These are phyloP conservation scores for Trigoniulus corallinus DNA, from an alignment of 1,140 invertebrate genomes.

Conservation along the genomic window DNA sequence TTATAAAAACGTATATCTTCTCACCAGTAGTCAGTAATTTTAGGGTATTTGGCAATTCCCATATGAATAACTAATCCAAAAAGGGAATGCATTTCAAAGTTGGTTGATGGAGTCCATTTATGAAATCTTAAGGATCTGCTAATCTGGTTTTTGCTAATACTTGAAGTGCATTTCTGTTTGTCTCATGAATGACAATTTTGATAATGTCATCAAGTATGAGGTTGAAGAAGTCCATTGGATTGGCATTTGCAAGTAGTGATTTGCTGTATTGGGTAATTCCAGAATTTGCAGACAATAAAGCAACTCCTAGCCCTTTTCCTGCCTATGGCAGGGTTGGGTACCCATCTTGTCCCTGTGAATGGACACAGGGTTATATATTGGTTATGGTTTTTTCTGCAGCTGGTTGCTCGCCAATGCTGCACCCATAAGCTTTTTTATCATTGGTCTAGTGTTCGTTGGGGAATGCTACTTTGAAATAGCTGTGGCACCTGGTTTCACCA, in stretches of 20 bases:
- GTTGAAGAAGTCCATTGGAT: too few species aligned
- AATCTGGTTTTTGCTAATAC: neutral
- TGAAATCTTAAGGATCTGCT: conserved; percentile 5
- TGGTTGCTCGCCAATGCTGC: neutral
- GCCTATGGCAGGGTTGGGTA: too few species aligned
- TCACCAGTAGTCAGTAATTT: conserved; percentile 16
- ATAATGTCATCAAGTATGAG: too few species aligned
- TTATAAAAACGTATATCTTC: conserved; percentile 11
- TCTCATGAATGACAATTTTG: conserved; percentile 13
- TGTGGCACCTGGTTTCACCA: too few species aligned
- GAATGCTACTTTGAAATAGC: too few species aligned
- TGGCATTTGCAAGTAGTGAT: neutral
- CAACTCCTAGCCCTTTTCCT: too few species aligned
- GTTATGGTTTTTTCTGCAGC: too few species aligned
- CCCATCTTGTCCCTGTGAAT: too few species aligned
- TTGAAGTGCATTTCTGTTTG: conserved; percentile 15
- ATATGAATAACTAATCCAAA: conserved; percentile 16
- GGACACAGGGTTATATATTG: too few species aligned
- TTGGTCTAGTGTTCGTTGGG: too few species aligned
- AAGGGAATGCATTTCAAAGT: conserved; percentile 16
- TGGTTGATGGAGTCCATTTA: conserved; percentile 9
- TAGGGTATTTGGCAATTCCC: conserved; percentile 11
- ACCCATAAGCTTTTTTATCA: too few species aligned
- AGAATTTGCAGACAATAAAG: neutral
- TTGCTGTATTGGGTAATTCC: neutral